These are phyloP conservation scores for Leptopilina drosophilae DNA, from an alignment of 2,888 invertebrate genomes.

Conservation along the genomic window DNA sequence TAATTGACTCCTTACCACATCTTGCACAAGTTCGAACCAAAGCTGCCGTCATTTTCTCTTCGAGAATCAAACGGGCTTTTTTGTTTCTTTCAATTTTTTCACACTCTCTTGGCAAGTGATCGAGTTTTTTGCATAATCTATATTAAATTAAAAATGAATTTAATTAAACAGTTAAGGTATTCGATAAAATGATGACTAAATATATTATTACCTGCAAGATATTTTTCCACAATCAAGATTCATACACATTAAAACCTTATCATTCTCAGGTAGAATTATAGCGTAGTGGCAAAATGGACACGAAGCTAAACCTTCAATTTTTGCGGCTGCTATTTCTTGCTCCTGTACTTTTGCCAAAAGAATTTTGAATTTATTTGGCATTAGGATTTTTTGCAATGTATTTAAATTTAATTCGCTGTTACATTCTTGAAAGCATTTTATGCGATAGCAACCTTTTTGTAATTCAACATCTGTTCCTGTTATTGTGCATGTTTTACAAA, in stretches of 20 bases:
- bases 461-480: constrained; percentile 75
- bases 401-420: constrained; percentile 73
- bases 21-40: constrained; percentile 76
- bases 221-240: constrained; percentile 79
- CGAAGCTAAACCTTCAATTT: constrained; percentile 77
- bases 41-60: constrained; percentile 70
- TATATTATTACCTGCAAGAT: constrained; percentile 74
- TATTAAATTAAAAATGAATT: constrained; percentile 35
- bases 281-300: constrained; percentile 79
- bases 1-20: constrained; percentile 78
- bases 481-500: constrained; percentile 78
- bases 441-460: constrained; percentile 74
- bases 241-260: constrained; percentile 77
- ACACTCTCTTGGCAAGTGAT: constrained; percentile 77
- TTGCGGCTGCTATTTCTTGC: constrained; percentile 77
- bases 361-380: constrained; percentile 75
- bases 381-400: constrained; percentile 72
- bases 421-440: constrained; percentile 78
- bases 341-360: constrained; percentile 76
- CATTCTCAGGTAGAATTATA: constrained; percentile 75
- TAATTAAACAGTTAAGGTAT: neutral
- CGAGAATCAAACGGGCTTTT: constrained; percentile 65
- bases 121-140: constrained; percentile 75
- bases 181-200: too few relatives aligned
- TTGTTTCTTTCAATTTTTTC: constrained; percentile 73